Evolutionary conservation across 2,888 invertebrate genomes (phyloP), one percentile per base, ranked within the genome.

Genomic region (Caenorhabditis sp.): DNA sequence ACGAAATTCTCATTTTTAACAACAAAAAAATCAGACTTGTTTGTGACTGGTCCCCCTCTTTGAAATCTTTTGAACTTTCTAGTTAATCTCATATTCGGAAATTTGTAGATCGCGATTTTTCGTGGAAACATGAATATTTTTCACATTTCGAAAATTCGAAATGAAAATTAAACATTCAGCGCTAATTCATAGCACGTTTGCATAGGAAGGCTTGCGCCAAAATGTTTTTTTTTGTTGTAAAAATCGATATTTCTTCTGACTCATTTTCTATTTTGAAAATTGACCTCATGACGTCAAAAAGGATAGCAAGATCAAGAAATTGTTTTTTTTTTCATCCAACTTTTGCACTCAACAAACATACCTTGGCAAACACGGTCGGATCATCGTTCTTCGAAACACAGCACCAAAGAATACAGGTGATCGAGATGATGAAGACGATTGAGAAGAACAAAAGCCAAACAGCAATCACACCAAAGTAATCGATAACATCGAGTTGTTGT

Each of bases 371-470:
- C 53, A 86, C 86, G 24, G 86, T 84, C 53, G 76, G 76, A 77
- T 86, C 86, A 69, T 86, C 86, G 59, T 80, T 73, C 49, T 86
- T 83, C 10, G 75, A 76, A 14, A 87, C 84, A 62, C 87, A 87
- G 71, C 83, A 87, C 84, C 84, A 86, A 81, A 93, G 93, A 93
- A 93, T 88, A 81, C 86, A 84, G 37, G 86, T 84, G 68, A 88
- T 77, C 50, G 85, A 84, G 70, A 88, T 82, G 70, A 86, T 74
- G 80, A 88, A 81, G 62, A 84, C 68, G 62, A 69, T 66, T 8
- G 76, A 77, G 69, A 81, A 81, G 78, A 81, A 81, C 69, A 78
- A 77, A 26, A 81, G 78, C 81, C 81, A 81, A 26, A 86, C 87
- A 50, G 84, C 85, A 43, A 87, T 72, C 17, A 84, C 83, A 27